phyloP scores from a whole-genome alignment of 2,888 invertebrate species.

The Sarcophaga caerulescens region DNA sequence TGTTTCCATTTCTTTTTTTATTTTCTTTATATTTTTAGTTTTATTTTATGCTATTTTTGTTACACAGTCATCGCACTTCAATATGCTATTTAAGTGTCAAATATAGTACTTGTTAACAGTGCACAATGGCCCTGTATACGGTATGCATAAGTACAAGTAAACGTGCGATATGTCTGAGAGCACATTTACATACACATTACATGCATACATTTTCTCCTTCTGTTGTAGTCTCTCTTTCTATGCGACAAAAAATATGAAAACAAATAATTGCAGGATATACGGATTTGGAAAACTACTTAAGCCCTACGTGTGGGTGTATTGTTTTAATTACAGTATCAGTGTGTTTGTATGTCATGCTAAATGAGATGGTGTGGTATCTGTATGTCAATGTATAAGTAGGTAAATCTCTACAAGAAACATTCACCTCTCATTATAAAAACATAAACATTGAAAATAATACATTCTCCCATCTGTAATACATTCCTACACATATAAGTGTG shows the following conservation, averaged over 20 bases:
- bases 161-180: too few relatives aligned
- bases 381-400: conserved; percentile 36
- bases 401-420: conserved; percentile 38
- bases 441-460: not conserved
- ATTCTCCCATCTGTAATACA: too few relatives aligned
- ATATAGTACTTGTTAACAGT: conserved; percentile 1
- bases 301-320: too few relatives aligned
- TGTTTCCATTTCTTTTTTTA: not conserved
- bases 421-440: conserved; percentile 45
- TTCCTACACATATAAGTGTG: too few relatives aligned
- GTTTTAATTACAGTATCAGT: too few relatives aligned
- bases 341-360: not conserved
- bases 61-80: not conserved
- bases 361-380: not conserved
- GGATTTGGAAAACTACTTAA: too few relatives aligned
- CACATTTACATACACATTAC: too few relatives aligned
- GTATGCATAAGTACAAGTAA: not conserved
- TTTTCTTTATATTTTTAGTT: not conserved
- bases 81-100: conserved; percentile 41
- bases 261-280: too few relatives aligned
- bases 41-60: not conserved
- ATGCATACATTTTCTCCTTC: too few relatives aligned
- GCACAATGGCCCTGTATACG: not conserved
- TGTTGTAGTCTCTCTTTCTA: too few relatives aligned
- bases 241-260: too few relatives aligned